phyloP scores from a whole-genome alignment of 2,888 invertebrate genomes.

The Macrophya alboannulata region DNA sequence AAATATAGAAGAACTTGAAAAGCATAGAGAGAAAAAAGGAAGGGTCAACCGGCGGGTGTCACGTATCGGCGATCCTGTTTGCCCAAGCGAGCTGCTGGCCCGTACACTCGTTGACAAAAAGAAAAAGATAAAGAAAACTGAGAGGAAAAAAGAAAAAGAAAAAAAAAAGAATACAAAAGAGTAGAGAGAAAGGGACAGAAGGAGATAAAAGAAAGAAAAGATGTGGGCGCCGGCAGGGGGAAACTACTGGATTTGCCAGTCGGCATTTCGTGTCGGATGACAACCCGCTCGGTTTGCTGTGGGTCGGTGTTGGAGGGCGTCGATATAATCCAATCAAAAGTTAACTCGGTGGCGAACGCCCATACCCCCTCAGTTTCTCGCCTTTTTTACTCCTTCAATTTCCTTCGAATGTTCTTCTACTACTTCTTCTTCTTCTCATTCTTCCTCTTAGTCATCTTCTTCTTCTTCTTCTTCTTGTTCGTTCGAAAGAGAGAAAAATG shows the following conservation, averaged over 20 bases:
- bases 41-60: slow-evolving; percentile 45
- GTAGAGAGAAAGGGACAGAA: background rate
- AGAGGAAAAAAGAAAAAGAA: background rate
- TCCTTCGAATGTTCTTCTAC: background rate
- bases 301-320: slow-evolving; percentile 44
- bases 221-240: slow-evolving; percentile 41
- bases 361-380: slow-evolving; percentile 11
- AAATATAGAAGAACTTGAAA: background rate
- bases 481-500: background rate
- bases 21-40: slow-evolving; percentile 31
- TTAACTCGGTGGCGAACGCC: slow-evolving; percentile 44
- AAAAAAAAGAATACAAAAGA: slow-evolving; percentile 13
- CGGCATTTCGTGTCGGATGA: slow-evolving; percentile 55
- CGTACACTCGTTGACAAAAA: slow-evolving; percentile 46
- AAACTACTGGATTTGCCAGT: slow-evolving; percentile 55
- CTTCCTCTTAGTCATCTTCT: background rate
- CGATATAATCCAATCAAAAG: slow-evolving; percentile 56
- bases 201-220: slow-evolving; percentile 44
- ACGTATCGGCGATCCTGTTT: slow-evolving; percentile 55
- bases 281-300: slow-evolving; percentile 47
- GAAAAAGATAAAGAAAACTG: background rate
- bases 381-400: slow-evolving; percentile 41
- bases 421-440: background rate
- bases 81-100: slow-evolving; percentile 48
- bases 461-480: background rate